A percentile compares a stretch with the other conserved stretches of the same genome.
phyloP scores from a whole-genome alignment of 2,113 vertebrate genomes.

The Isichthys henryi region DNA sequence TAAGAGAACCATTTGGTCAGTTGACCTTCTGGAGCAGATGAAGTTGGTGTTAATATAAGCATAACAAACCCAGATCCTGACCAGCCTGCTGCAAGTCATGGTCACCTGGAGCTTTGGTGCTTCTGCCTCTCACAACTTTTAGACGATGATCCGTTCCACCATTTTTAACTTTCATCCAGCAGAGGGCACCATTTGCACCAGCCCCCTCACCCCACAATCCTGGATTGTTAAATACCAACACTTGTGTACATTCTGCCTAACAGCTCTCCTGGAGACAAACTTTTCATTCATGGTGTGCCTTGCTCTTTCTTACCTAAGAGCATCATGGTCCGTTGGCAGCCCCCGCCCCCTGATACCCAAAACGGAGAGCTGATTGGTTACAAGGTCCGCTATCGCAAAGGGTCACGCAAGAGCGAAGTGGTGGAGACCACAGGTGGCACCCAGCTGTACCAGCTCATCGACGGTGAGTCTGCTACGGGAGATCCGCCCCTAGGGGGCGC shows the following conservation, averaged over 20 bases:
- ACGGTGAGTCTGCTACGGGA: conserved; percentile 65
- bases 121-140: not conserved
- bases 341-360: conserved; percentile 73
- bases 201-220: not conserved
- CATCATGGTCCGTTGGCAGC: conserved; percentile 89
- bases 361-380: conserved; percentile 87
- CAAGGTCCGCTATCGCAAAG: conserved; percentile 89
- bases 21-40: not conserved
- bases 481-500: not conserved
- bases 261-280: not conserved
- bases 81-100: not conserved
- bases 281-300: not conserved
- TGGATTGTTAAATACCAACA: no score
- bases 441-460: conserved; percentile 80
- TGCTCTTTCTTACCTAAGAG: conserved; percentile 55
- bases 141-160: not conserved
- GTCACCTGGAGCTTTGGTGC: not conserved
- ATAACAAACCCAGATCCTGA: not conserved
- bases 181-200: not conserved
- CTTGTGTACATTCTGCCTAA: not conserved
- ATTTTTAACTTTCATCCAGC: not conserved
- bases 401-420: conserved; percentile 83
- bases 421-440: conserved; percentile 73
- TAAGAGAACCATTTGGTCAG: not conserved
- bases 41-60: not conserved